Percentiles rank a stretch among this genome's conserved stretches.
Evolutionary conservation across 1,140 invertebrate species (phyloP).

Genomic region (Drosophila rhopaloa): DNA sequence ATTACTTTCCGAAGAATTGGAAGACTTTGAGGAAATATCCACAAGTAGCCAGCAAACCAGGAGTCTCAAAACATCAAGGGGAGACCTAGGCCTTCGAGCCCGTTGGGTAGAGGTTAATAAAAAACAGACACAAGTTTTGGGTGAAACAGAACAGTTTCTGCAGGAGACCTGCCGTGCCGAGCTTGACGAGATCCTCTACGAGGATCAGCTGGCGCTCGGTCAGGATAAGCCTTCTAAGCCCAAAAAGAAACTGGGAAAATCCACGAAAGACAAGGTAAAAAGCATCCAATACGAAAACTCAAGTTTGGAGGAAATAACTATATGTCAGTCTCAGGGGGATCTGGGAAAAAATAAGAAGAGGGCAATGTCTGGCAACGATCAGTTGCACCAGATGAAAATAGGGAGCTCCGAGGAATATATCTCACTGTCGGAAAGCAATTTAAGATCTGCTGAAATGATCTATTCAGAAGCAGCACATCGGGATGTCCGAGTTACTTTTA

Average conservation of each 20-base stretch:
- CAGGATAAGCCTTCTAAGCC: neutral
- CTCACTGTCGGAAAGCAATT: constrained; percentile 1
- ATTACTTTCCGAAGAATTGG: neutral
- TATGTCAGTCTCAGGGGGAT: neutral
- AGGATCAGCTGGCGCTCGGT: constrained; percentile 15
- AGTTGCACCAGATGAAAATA: neutral
- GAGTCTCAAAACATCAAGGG: neutral
- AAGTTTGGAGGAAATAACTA: neutral
- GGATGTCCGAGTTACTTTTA: neutral
- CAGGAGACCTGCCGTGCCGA: constrained; percentile 22
- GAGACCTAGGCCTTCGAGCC: constrained; percentile 43
- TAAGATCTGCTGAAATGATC: neutral
- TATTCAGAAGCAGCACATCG: neutral
- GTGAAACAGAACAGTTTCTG: constrained; percentile 55
- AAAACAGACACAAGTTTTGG: constrained; percentile 26
- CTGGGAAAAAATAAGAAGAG: neutral
- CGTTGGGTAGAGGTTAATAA: constrained; percentile 63
- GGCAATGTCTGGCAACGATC: neutral
- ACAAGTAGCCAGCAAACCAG: neutral
- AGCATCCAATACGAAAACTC: neutral
- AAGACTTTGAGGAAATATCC: neutral
- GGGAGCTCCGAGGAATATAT: constrained; percentile 12
- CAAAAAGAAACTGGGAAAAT: neutral
- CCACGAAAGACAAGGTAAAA: neutral
- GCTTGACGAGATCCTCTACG: constrained; percentile 3